Evolutionary conservation across 1,140 invertebrate genomes (phyloP).

Genomic region (Zaprionus kolodkinae): DNA sequence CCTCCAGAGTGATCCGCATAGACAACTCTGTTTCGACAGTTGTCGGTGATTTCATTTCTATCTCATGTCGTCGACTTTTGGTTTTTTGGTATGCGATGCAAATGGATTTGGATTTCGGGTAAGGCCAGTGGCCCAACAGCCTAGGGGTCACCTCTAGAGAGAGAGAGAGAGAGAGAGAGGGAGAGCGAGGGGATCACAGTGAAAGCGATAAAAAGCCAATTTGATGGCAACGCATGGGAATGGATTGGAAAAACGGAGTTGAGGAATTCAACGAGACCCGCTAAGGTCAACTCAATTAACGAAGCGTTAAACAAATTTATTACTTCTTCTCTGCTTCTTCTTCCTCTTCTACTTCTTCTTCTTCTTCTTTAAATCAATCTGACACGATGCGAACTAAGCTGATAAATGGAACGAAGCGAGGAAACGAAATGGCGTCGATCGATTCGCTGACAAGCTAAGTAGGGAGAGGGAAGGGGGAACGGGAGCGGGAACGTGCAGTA

Average conservation of each 20-base stretch:
- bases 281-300: conserved; percentile 67
- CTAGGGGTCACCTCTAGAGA: conserved; percentile 10
- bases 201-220: conserved; percentile 45
- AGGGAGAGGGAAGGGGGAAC: background rate
- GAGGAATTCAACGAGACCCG: conserved; percentile 8
- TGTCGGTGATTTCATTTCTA: conserved; percentile 36
- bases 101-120: conserved; percentile 25
- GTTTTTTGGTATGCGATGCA: conserved; percentile 26
- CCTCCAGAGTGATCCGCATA: conserved; percentile 29
- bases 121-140: conserved; percentile 29
- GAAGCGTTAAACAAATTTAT: conserved; percentile 57
- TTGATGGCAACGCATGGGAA: conserved; percentile 16
- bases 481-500: background rate
- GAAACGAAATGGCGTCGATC: conserved; percentile 27
- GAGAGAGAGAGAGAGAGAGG: too few species aligned
- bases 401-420: conserved; percentile 34
- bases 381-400: conserved; percentile 43
- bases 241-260: conserved; percentile 20
- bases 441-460: conserved; percentile 10
- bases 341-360: conserved; percentile 2
- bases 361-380: conserved; percentile 20
- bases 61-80: conserved; percentile 11
- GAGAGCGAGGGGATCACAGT: conserved; percentile 23
- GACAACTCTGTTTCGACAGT: background rate
- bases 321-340: conserved; percentile 7